Evolutionary conservation across 2,113 vertebrate genomes (phyloP), one percentile per base, ranked within the genome.

Genomic region (Scatophagus argus): DNA sequence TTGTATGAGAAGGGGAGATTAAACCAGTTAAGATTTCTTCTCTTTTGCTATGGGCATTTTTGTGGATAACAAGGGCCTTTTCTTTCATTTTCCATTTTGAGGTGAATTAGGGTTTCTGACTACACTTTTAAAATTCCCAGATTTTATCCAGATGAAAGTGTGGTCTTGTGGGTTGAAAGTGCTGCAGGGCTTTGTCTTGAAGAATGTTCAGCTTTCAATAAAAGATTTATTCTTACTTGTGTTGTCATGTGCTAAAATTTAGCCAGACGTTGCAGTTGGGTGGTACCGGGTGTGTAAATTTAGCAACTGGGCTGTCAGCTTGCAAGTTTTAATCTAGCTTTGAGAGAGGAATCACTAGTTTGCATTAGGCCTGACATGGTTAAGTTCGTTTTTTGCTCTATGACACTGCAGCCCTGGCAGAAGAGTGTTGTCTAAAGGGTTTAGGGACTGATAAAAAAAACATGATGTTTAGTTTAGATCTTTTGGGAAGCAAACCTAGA

Each of bases 131-230:
- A 70, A 81, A 75, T 79, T 58, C 68, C 81, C 66, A 71, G 36
- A 83, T 87, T 86, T 60, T 38, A 68, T 84, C 84, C 87, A 87
- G 82, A 87, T 85, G 74, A 83, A 77, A 69, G 27, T 68, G 34
- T 10, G 77, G 75, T 85, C 77, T 85, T 86, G 71, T 79, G 79
- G 80, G 51, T n/a, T 58, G 34, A 69, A 59, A 79, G 62, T 0
- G 62, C 80, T 71, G 62, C 52, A 52, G 77, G 83, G 80, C 52
- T 86, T 81, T 87, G 71, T 79, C 60, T 68, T 32, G 29, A 79
- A 89, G 72, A 87, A 83, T 81, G 44, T 65, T 79, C 59, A 34
- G 51, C 79, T 82, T 86, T 87, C 80, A 47, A 85, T 88, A 65
- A 87, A 86, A 81, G 47, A 72, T 74, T 77, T 81, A 65, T 86